phyloP scores from a whole-genome alignment of 1,140 invertebrate genomes.

The Thereuonema tuberculata region DNA sequence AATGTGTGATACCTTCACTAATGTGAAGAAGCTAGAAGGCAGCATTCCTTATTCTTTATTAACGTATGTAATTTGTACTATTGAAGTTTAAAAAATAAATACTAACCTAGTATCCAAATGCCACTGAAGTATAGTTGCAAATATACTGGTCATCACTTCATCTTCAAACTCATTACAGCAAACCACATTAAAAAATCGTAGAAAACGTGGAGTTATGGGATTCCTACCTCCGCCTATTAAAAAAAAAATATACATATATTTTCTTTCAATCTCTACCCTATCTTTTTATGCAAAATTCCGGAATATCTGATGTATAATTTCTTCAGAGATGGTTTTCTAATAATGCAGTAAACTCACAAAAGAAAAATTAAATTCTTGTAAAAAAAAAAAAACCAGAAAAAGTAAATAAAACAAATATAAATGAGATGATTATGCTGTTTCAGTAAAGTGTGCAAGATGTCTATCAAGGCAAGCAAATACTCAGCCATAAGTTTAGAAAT shows the following conservation, averaged over 20 bases:
- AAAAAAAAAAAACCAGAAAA: neutral
- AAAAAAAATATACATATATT: neutral
- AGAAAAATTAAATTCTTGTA: neutral
- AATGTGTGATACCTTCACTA: no score
- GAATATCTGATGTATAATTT: neutral
- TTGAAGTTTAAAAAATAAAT: no score
- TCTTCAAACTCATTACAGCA: conserved; percentile 80
- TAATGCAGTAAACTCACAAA: no score
- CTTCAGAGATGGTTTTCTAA: neutral
- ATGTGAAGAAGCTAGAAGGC: no score
- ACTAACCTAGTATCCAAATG: conserved; percentile 71
- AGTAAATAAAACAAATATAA: no score
- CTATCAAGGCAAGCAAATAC: no score
- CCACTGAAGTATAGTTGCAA: conserved; percentile 83
- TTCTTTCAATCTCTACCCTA: neutral
- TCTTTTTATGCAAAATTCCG: neutral
- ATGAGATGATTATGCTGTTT: no score
- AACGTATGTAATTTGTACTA: no score
- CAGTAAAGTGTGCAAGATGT: no score
- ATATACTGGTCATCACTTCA: conserved; percentile 68
- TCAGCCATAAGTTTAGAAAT: no score
- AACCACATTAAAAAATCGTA: conserved; percentile 77
- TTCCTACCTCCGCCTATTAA: conserved; percentile 57
- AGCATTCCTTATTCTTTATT: no score
- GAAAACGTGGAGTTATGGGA: conserved; percentile 68